Base-by-base conservation (phyloP, 2,888 invertebrate species). In the Ichneumoninae sp. region DNA sequence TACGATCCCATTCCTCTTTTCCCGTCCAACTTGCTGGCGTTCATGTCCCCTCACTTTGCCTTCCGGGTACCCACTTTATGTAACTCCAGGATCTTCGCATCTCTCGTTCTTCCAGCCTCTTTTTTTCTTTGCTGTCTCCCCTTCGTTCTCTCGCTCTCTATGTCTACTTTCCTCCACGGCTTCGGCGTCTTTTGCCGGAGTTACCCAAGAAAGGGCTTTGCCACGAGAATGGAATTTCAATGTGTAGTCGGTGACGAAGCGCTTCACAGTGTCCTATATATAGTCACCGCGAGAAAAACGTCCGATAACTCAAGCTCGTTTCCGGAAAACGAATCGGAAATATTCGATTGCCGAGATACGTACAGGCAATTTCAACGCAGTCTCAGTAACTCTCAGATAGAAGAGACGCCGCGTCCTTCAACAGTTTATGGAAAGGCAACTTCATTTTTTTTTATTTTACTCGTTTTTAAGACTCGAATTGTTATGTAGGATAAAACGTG, bases 161-260 rank as follows among this genome's bases (percentile, higher is more conserved):
- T 50, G n/a, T 66, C 72, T 50, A 47, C 65, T 68, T 76, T 62
- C 16, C 71, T 54, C 30, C 50, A 30, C 66, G 36, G 69, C 75
- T 81, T 75, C 40, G 62, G 50, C 69, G 69, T 52, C 75, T 79
- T 71, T 70, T 54, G 19, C 71, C 50, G 36, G 77, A 85, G 82
- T 80, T 78, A 22, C 77, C 80, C 75, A 82, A 81, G 86, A 83
- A 81, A 82, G 79, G 75, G 84, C 82, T 77, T 52, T 72, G 47
- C 77, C 81, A 84, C 87, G 82, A 80, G 86, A 86, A 87, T 86
- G 84, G 87, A 87, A 87, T 87, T 87, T 86, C 83, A 87, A 87
- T 87, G 86, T 77, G 72, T 77, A 50, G 50, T 50, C 65, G 62
- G 62, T 47, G 74, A 62, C 30, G 47, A 74, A 74, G 60, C 72